Evolutionary conservation across 2,888 invertebrate species (phyloP).

Genomic region (Linnaemya tessellans): DNA sequence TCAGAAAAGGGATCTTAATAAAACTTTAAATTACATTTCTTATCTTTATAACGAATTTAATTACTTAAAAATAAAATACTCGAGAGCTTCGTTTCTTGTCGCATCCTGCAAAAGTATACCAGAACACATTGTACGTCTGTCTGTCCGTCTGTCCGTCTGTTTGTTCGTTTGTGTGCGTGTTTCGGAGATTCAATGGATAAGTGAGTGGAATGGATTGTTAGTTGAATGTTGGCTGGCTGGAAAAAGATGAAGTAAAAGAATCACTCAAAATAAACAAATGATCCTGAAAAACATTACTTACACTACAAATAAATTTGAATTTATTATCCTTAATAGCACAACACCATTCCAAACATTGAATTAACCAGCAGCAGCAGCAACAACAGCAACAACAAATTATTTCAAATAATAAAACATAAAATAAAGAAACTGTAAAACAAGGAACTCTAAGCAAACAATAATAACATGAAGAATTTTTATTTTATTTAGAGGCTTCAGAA

Average conservation of each 20-base stretch:
- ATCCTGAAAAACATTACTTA: constrained; percentile 66
- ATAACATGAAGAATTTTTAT: constrained; percentile 44
- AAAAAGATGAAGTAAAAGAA: constrained; percentile 48
- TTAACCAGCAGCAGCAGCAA: constrained; percentile 1
- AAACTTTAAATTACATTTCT: constrained; percentile 55
- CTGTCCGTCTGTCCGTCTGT: not conserved
- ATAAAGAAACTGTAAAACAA: constrained; percentile 32
- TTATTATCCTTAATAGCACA: constrained; percentile 60
- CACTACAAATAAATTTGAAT: constrained; percentile 69
- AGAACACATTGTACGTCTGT: not conserved
- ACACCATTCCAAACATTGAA: constrained; percentile 28
- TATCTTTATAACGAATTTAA: constrained; percentile 57
- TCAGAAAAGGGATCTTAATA: constrained; percentile 18
- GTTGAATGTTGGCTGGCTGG: not conserved
- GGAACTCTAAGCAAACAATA: constrained; percentile 35
- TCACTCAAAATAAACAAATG: constrained; percentile 67
- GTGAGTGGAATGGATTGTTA: not conserved
- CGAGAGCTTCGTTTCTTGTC: constrained; percentile 12
- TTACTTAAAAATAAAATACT: constrained; percentile 53
- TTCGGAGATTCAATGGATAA: not conserved
- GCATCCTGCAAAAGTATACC: not conserved
- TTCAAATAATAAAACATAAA: constrained; percentile 28
- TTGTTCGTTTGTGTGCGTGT: constrained; percentile 6
- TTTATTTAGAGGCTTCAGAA: constrained; percentile 24
- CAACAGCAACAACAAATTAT: constrained; percentile 6